phyloP scores from a whole-genome alignment of 2,888 invertebrate species.

The Drosophila antonietae region DNA sequence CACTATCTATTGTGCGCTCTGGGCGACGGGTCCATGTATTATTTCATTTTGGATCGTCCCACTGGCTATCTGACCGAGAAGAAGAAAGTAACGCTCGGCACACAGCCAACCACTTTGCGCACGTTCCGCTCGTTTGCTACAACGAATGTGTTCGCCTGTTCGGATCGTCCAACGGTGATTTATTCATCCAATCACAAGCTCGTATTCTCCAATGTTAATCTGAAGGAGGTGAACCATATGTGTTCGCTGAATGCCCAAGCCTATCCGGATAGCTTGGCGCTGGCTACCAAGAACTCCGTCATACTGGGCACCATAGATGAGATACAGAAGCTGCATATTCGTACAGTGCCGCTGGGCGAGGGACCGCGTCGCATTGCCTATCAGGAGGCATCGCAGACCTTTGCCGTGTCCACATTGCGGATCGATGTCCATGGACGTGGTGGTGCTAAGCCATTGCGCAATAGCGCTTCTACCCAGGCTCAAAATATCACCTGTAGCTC shows the following conservation, averaged over 20 bases:
- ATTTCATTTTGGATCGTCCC: constrained; percentile 93
- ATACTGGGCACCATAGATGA: constrained; percentile 99
- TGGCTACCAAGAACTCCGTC: constrained; percentile 84
- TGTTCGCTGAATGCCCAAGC: constrained; percentile 98
- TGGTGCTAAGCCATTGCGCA: constrained; percentile 88
- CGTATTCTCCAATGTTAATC: constrained; percentile 98
- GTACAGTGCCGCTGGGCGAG: constrained; percentile 97
- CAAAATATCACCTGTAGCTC: constrained; percentile 87
- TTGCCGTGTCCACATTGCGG: constrained; percentile 96
- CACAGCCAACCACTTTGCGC: constrained; percentile 96
- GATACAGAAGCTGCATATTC: constrained; percentile 98
- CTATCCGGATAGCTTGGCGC: constrained; percentile 92
- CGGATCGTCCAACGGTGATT: constrained; percentile 98
- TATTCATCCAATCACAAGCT: constrained; percentile 99
- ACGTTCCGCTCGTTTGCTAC: constrained; percentile 96
- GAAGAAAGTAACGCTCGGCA: constrained; percentile 98
- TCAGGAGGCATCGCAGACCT: constrained; percentile 96
- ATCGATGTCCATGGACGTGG: constrained; percentile 93
- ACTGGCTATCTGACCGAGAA: constrained; percentile 92
- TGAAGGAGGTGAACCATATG: constrained; percentile 98
- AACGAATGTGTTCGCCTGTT: constrained; percentile 99
- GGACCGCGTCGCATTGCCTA: constrained; percentile 97
- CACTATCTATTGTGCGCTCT: constrained; percentile 96
- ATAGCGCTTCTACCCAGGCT: constrained; percentile 92
- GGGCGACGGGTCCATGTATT: constrained; percentile 99